Base-by-base conservation (phyloP, 2,797 vertebrate species). In the Myripristis jacobus region DNA sequence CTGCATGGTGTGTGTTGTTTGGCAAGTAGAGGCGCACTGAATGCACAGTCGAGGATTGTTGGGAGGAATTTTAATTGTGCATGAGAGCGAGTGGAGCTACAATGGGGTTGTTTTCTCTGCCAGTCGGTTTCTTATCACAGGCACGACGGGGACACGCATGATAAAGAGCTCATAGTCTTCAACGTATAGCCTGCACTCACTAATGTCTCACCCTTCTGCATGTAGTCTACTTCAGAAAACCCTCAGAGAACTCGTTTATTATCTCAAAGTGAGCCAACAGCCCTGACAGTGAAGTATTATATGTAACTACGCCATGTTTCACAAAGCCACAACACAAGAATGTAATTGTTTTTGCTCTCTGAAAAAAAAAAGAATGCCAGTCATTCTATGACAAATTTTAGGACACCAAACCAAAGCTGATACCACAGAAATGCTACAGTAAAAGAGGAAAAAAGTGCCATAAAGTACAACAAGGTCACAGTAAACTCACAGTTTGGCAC, bases 11-110 rank as follows among this genome's bases (percentile, higher is more conserved):
- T 18, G 56, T 51, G 34, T 56, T 43, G 3, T 69, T 52, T 48
- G 29, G 11, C 47, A 31, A 9, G 6, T 6, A 16, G 36, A 24
- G 36, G 48, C 27, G 68, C 13, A 10, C 41, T 51, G 52, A 46
- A 57, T 66, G 34, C 29, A 43, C 36, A 67, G 68, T 41, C 0
- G 4, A 64, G 72, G 48, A 36, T 51, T 58, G 60, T 27, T n/a
- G 24, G 50, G 63, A 70, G 58, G 68, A 76, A 82, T 76, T 65
- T 70, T 44, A 80, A 66, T 73, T 67, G 43, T 2, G 1, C 0
- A 4, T 24, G 13, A 5, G 55, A 66, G 44, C 75, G 69, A 68
- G 69, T 63, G 48, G 13, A 51, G 50, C n/a, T 36, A 86, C 80
- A 82, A 70, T 58, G 36, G 46, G 50, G 48, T 56, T 43, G 50